These are phyloP conservation scores for Parus major DNA, from an alignment of 2,113 vertebrate genomes.

Conservation along the genomic window DNA sequence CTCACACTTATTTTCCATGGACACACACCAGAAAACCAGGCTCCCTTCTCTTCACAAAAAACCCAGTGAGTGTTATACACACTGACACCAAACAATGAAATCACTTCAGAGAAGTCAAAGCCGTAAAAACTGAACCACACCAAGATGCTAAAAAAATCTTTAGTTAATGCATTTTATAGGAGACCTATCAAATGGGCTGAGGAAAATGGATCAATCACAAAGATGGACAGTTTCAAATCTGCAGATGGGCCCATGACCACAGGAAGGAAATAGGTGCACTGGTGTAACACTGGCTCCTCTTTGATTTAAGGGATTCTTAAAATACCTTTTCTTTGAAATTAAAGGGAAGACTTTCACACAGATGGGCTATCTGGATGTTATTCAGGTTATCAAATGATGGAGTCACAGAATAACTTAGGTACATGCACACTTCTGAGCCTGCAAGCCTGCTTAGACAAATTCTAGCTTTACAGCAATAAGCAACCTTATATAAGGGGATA, in stretches of 20 bases:
- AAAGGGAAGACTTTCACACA: conserved; percentile 18
- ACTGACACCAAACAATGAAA: not conserved
- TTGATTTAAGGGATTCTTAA: conserved; percentile 1
- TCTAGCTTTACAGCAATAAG: not conserved
- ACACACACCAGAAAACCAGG: not conserved
- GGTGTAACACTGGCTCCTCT: not conserved
- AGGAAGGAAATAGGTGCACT: not conserved
- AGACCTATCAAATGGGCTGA: not conserved
- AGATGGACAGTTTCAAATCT: not conserved
- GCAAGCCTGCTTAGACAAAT: not conserved
- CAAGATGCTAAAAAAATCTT: not conserved
- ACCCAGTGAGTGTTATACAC: not conserved
- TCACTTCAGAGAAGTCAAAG: not conserved
- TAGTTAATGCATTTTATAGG: not conserved
- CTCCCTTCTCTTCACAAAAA: not conserved
- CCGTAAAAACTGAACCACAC: not conserved
- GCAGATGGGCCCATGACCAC: not conserved
- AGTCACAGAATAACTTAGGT: not conserved
- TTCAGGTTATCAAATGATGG: not conserved
- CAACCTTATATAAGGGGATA: not conserved
- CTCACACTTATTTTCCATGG: not conserved
- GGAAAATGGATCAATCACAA: not conserved
- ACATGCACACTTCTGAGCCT: not conserved
- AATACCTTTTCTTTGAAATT: conserved; percentile 53
- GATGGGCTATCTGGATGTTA: not conserved